Evolutionary conservation across 2,113 vertebrate genomes (phyloP).

Genomic region (Rutilus rutilus): DNA sequence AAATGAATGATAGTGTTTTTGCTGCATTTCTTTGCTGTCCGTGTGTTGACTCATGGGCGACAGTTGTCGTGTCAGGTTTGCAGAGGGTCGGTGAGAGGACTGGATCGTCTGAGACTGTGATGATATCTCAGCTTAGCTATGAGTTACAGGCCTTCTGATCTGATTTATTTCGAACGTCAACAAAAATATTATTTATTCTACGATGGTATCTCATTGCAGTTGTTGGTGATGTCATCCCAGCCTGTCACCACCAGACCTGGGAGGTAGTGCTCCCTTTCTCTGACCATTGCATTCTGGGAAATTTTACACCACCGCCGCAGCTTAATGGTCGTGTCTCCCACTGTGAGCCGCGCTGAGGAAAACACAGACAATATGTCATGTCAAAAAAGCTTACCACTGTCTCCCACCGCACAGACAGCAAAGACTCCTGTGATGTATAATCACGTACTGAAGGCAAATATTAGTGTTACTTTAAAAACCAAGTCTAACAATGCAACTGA

Average conservation of each 20-base stretch:
- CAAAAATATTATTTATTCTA: constrained; percentile 67
- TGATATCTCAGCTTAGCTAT: constrained; percentile 46
- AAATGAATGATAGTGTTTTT: not conserved
- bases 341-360: constrained; percentile 8
- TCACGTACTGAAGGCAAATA: constrained; percentile 22
- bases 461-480: constrained; percentile 3
- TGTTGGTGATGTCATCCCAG: constrained; percentile 70
- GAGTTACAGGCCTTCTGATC: constrained; percentile 40
- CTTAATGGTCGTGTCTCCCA: not conserved
- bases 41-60: constrained; percentile 24
- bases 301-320: constrained; percentile 13
- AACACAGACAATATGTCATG: constrained; percentile 39
- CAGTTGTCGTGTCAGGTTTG: constrained; percentile 11
- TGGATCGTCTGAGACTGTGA: constrained; percentile 6
- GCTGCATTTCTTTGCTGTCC: not conserved
- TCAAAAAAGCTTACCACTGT: constrained; percentile 33
- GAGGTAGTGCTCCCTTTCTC: constrained; percentile 52
- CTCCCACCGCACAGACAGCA: constrained; percentile 28
- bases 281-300: constrained; percentile 46
- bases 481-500: constrained; percentile 2
- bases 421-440: constrained; percentile 2
- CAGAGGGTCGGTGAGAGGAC: not conserved
- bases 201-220: constrained; percentile 64
- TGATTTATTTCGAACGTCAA: constrained; percentile 67
- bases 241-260: constrained; percentile 61